phyloP scores from a whole-genome alignment of 1,140 invertebrate genomes.

The Phocides pigmalion region DNA sequence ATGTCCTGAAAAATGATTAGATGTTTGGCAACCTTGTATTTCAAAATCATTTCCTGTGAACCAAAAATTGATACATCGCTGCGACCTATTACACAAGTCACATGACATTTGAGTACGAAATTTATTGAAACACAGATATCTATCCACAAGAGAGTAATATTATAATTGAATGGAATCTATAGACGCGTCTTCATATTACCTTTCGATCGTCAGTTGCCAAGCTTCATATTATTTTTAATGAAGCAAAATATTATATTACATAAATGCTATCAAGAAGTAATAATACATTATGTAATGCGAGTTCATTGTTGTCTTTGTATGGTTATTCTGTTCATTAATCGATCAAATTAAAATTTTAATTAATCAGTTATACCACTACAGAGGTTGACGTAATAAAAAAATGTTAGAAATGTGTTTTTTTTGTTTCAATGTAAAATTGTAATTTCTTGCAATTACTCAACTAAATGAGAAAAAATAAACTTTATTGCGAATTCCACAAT shows the following conservation, averaged over 20 bases:
- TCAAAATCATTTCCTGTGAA: slow-evolving; percentile 33
- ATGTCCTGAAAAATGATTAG: background rate
- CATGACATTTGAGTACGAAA: slow-evolving; percentile 37
- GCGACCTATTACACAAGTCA: slow-evolving; percentile 41
- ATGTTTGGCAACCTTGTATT: slow-evolving; percentile 1
- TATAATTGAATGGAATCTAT: background rate
- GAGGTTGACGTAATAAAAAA: too few relatives aligned
- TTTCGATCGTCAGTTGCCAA: slow-evolving; percentile 28
- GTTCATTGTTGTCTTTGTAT: background rate
- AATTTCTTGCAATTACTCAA: too few relatives aligned
- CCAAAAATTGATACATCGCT: slow-evolving; percentile 21
- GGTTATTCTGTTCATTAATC: background rate
- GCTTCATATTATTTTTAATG: slow-evolving; percentile 7
- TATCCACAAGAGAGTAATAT: background rate
- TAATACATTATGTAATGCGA: background rate
- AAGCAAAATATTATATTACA: slow-evolving; percentile 8
- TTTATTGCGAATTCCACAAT: too few relatives aligned
- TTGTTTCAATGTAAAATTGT: too few relatives aligned
- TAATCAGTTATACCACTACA: background rate
- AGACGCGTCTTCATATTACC: slow-evolving; percentile 12
- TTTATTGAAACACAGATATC: background rate
- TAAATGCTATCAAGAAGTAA: background rate
- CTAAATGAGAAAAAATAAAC: too few relatives aligned
- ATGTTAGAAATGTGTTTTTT: too few relatives aligned
- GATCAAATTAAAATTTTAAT: background rate